Percentiles rank a stretch among this genome's conserved stretches.
Evolutionary conservation across 2,113 vertebrate genomes (phyloP).

Genomic region (Pseudopipra pipra): DNA sequence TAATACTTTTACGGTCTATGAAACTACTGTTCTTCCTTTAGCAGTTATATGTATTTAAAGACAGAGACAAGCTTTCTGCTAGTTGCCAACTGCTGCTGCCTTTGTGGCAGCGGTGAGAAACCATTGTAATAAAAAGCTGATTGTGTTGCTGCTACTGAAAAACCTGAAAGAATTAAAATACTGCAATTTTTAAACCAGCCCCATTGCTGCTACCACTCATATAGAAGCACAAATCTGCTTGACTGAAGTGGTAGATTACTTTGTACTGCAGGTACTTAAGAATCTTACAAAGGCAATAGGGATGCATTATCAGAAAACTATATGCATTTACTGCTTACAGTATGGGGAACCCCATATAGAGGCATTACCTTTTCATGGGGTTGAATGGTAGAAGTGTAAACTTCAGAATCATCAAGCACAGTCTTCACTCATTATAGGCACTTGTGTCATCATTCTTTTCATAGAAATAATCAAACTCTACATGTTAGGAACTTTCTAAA

Average conservation of each 20-base stretch:
- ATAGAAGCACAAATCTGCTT: neutral
- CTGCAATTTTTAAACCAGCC: neutral
- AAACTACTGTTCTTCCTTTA: conserved; percentile 3
- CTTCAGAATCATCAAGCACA: neutral
- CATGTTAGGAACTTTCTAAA: neutral
- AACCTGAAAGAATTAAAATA: neutral
- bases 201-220: neutral
- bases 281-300: neutral
- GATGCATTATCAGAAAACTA: neutral
- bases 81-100: conserved; percentile 26
- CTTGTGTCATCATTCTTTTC: neutral
- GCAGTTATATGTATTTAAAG: conserved; percentile 12
- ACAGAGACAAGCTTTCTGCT: neutral
- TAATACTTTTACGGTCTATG: neutral
- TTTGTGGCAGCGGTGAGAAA: conserved; percentile 11
- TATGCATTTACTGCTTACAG: neutral
- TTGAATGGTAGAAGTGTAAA: neutral
- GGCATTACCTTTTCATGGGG: neutral
- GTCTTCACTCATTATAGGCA: neutral
- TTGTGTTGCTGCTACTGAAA: neutral
- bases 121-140: neutral
- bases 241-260: neutral
- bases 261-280: neutral
- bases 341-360: neutral
- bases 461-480: neutral